Conservation (phyloP, 2,888 invertebrate species). For the Napeogenes sylphis region DNA sequence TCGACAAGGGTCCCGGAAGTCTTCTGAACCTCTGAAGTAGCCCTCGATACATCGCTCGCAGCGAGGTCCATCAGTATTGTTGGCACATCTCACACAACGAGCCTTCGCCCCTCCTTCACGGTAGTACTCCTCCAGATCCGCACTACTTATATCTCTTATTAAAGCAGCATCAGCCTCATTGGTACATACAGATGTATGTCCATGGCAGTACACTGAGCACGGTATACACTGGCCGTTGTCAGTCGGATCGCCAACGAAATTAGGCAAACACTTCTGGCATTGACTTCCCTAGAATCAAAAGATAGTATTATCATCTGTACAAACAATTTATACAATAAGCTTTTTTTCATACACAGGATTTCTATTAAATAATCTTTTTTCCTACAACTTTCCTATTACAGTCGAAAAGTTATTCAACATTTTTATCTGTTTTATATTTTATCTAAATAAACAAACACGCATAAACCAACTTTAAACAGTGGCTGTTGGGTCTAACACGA, state of each 20-base stretch:
- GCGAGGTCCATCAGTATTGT: slow-evolving; percentile 87
- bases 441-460: no score
- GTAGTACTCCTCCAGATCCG: slow-evolving; percentile 80
- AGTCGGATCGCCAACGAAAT: slow-evolving; percentile 94
- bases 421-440: no score
- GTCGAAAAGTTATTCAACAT: no score
- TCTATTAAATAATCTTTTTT: no score
- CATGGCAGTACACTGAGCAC: slow-evolving; percentile 92
- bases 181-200: slow-evolving; percentile 90
- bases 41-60: slow-evolving; percentile 90
- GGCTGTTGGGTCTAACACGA: no score
- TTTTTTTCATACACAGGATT: no score
- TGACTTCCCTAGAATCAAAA: slow-evolving; percentile 80
- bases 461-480: no score
- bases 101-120: slow-evolving; percentile 82
- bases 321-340: neutral
- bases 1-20: slow-evolving; percentile 85
- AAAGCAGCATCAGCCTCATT: slow-evolving; percentile 74
- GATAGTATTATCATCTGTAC: neutral
- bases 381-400: no score
- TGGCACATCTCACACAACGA: slow-evolving; percentile 89
- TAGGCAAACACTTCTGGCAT: slow-evolving; percentile 92
- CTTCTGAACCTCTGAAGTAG: slow-evolving; percentile 86
- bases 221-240: slow-evolving; percentile 92
- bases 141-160: slow-evolving; percentile 67